phyloP scores from a whole-genome alignment of 37 sponge, comb jelly and placozoan species.

The Spongilla lacustris region DNA sequence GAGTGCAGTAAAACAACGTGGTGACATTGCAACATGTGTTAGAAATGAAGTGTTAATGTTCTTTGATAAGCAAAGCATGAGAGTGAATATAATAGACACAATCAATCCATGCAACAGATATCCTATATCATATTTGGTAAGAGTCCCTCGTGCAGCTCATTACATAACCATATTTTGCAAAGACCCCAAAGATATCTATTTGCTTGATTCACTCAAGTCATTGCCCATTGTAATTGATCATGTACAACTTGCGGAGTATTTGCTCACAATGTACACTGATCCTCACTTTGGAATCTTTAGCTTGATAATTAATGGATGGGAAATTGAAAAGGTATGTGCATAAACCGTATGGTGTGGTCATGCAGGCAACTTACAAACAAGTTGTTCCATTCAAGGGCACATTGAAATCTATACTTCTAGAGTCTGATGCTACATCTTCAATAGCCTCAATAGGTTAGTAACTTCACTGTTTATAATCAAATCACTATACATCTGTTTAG shows the following conservation, averaged over 20 bases:
- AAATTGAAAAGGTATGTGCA: not conserved
- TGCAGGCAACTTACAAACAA: not conserved
- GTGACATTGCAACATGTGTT: not conserved
- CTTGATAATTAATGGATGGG: not conserved
- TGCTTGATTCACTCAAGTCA: not conserved
- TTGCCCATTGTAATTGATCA: not conserved
- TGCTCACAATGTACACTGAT: not conserved
- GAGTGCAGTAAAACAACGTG: not conserved
- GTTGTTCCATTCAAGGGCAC: not conserved
- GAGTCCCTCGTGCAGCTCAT: not conserved
- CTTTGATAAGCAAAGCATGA: not conserved
- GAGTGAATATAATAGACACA: not conserved
- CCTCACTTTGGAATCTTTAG: not conserved
- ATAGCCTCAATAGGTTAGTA: not conserved
- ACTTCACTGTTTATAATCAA: no score
- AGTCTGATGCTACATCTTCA: not conserved
- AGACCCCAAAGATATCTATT: not conserved
- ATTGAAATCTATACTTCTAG: not conserved
- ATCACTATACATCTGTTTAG: not conserved
- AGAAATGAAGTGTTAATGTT: not conserved
- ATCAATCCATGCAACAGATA: not conserved
- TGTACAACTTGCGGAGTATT: not conserved
- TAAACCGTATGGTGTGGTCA: not conserved
- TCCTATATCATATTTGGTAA: not conserved
- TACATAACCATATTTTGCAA: not conserved